Conservation (phyloP, 2,113 vertebrate genomes). For the Stegastes partitus region DNA sequence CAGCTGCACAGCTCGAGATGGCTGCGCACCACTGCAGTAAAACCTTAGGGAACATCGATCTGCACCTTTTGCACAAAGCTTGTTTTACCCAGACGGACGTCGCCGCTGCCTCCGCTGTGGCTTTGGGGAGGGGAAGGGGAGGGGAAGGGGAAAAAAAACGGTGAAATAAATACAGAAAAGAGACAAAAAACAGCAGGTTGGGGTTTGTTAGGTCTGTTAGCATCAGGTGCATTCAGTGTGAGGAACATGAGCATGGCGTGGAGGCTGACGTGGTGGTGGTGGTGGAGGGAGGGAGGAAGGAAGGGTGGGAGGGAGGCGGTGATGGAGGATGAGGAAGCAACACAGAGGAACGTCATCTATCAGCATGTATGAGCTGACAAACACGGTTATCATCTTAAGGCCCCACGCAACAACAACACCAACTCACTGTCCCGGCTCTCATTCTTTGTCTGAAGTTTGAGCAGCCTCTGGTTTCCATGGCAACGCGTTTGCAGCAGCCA, state of each 20-base stretch:
- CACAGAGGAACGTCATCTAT: neutral
- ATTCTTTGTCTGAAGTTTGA: constrained; percentile 20
- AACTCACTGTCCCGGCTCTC: neutral
- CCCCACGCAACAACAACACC: neutral
- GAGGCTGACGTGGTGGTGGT: constrained; percentile 12
- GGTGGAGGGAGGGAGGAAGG: constrained; percentile 31
- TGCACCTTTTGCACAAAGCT: constrained; percentile 75
- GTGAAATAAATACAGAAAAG: constrained; percentile 71
- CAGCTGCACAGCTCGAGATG: constrained; percentile 78
- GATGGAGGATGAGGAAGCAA: constrained; percentile 35
- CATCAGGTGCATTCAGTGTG: constrained; percentile 27
- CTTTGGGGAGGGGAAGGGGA: constrained; percentile 56
- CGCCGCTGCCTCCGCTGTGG: constrained; percentile 63
- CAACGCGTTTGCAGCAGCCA: constrained; percentile 23
- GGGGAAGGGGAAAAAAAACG: constrained; percentile 39
- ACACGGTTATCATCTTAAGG: neutral
- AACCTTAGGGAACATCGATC: constrained; percentile 84
- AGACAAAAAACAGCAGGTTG: constrained; percentile 63
- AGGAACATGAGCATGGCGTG: constrained; percentile 25
- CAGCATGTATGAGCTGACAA: neutral
- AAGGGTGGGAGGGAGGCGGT: neutral
- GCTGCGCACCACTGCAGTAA: constrained; percentile 85
- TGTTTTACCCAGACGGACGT: constrained; percentile 68
- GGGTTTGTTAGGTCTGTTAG: constrained; percentile 40
- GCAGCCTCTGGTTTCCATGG: constrained; percentile 44